These are phyloP conservation scores for Pseudococcus jackbeardsleyi DNA, from an alignment of 2,888 invertebrate genomes.

Conservation along the genomic window DNA sequence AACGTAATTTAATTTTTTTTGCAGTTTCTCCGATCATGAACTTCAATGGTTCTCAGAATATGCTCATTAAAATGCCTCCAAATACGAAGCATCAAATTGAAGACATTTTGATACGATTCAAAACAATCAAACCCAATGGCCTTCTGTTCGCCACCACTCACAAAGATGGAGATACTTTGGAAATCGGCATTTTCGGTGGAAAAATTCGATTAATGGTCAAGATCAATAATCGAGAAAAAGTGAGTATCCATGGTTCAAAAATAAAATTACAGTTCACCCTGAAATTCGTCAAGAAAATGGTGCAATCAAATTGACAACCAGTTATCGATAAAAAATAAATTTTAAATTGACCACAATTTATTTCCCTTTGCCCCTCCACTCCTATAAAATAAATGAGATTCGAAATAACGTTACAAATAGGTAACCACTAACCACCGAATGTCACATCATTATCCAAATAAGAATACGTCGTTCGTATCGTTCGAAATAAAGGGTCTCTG, in stretches of 20 bases:
- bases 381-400: neutral
- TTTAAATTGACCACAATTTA: too few species aligned
- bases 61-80: constrained; percentile 82
- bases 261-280: too few species aligned
- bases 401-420: neutral
- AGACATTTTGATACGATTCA: constrained; percentile 87
- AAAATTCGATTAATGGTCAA: constrained; percentile 85
- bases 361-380: neutral
- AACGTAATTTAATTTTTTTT: constrained; percentile 66
- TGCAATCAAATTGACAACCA: too few species aligned
- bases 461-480: neutral
- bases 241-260: neutral
- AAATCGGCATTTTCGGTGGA: constrained; percentile 87
- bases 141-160: constrained; percentile 85
- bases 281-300: too few species aligned
- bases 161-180: constrained; percentile 85
- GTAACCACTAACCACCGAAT: neutral
- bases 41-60: constrained; percentile 90
- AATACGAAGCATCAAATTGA: constrained; percentile 88
- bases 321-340: too few species aligned
- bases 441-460: neutral
- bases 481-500: neutral
- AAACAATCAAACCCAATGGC: constrained; percentile 83
- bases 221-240: constrained; percentile 70
- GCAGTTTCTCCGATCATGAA: constrained; percentile 88